Base-by-base conservation (phyloP, 2,888 invertebrate genomes). In the Bugulina stolonifera region DNA sequence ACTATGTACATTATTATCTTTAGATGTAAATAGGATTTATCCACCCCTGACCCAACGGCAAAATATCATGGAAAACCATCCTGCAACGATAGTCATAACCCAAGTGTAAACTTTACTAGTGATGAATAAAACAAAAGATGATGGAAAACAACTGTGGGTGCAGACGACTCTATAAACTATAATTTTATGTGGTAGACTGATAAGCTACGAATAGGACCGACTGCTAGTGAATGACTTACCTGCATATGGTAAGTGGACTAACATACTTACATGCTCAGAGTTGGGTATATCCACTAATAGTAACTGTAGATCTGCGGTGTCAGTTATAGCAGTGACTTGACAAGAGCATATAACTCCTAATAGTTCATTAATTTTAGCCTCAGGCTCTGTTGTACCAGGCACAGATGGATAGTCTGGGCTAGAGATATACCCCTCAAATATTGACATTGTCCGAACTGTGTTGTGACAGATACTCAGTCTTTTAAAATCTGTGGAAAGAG, bases 401-500 rank as follows among this genome's bases (percentile, higher is more conserved):
- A 14, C 10, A 10, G 64, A 64, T 29, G 64, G 64, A n/a, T 64
- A 64, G 64, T 32, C 64, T 29, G 64, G 64, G 5, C 25, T 64
- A 32, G 64, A 2, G 27, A 64, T 22, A 27, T 64, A 64, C 3
- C 64, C 64, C 32, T 64, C 64, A 32, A 64, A 64, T 32, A 27
- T 14, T 18, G 64, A 27, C 2, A 64, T 32, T 64, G 64, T n/a
- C 32, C 64, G 25, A 5, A 64, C 34, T 14, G 64, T 64, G 32
- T 64, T 32, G 32, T 64, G 64, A n/a, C 64, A 64, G 2, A 64
- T 32, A 32, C 64, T 64, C 29, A 64, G 10, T 32, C 25, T 32
- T 14, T 5, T 32, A 32, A 29, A 34, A 14, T 25, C 64, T 64
- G 32, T n/a, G n/a, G n/a, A 25, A 64, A 32, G 5, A 64, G 29